These are phyloP conservation scores for Tetrapedia diversipes DNA, from an alignment of 2,888 invertebrate genomes.

Conservation along the genomic window DNA sequence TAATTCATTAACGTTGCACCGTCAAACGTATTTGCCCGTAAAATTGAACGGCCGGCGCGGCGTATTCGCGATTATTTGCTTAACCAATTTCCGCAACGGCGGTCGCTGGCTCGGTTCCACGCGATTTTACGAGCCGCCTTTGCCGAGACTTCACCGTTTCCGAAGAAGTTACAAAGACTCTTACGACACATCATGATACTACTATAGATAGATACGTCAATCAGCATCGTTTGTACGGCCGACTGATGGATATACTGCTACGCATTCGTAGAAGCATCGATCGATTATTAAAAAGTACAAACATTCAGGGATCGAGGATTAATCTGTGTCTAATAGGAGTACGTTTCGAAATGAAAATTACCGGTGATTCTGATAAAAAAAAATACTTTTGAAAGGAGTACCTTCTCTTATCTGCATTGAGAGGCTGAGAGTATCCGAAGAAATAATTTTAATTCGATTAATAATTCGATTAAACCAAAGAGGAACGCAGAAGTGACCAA, in stretches of 20 bases:
- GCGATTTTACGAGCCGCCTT: conserved; percentile 27
- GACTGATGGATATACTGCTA: no score
- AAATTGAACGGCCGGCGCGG: conserved; percentile 73
- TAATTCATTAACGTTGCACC: conserved; percentile 76
- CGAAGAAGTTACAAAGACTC: not conserved
- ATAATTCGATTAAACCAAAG: no score
- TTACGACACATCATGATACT: not conserved
- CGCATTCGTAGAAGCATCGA: no score
- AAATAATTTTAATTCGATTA: no score
- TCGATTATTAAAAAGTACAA: no score
- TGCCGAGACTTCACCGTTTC: not conserved
- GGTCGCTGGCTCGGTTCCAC: conserved; percentile 28
- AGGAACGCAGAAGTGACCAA: no score
- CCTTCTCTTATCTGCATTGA: no score
- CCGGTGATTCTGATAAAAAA: no score
- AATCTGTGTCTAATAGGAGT: no score
- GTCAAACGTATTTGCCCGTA: conserved; percentile 77
- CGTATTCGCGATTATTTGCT: conserved; percentile 76
- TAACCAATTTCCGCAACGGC: conserved; percentile 74
- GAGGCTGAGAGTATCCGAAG: no score
- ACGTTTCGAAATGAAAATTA: no score
- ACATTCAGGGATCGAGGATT: not conserved
- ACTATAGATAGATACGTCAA: not conserved
- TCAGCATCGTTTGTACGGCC: not conserved
- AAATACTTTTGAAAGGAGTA: no score